These are phyloP conservation scores for Indicator maculatus DNA, from an alignment of 2,113 vertebrate genomes.

Conservation along the genomic window DNA sequence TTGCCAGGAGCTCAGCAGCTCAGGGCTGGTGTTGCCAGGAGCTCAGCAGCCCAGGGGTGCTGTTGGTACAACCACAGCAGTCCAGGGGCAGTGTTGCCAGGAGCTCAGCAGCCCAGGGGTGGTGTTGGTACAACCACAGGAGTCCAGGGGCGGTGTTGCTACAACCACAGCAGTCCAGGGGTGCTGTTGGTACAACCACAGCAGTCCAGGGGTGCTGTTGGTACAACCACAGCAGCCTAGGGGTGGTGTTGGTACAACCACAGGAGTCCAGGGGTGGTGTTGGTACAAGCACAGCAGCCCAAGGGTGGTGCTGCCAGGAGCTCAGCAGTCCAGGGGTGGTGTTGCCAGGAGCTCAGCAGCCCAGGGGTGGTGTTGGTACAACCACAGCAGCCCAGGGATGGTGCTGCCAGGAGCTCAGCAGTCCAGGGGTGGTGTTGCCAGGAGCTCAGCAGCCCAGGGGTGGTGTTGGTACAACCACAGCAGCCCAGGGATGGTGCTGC, in stretches of 20 bases:
- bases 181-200: background rate
- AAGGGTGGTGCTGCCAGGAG: background rate
- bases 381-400: conserved; percentile 31
- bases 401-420: background rate
- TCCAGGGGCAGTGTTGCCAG: conserved; percentile 67
- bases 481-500: conserved; percentile 21
- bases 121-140: background rate
- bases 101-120: conserved; percentile 43
- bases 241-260: background rate
- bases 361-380: background rate
- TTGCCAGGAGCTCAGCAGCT: conserved; percentile 64
- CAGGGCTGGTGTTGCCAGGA: conserved; percentile 76
- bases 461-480: conserved; percentile 64
- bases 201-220: conserved; percentile 22
- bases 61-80: background rate
- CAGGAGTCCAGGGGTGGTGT: conserved; percentile 24
- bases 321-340: background rate
- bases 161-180: conserved; percentile 77
- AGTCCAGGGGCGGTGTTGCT: too few species aligned
- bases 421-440: too few species aligned
- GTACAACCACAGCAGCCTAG: conserved; percentile 46
- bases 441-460: conserved; percentile 78
- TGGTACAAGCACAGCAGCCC: background rate
- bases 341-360: conserved; percentile 70
- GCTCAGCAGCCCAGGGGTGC: conserved; percentile 38